phyloP scores from a whole-genome alignment of 2,888 invertebrate species.

The Resseliella maxima region DNA sequence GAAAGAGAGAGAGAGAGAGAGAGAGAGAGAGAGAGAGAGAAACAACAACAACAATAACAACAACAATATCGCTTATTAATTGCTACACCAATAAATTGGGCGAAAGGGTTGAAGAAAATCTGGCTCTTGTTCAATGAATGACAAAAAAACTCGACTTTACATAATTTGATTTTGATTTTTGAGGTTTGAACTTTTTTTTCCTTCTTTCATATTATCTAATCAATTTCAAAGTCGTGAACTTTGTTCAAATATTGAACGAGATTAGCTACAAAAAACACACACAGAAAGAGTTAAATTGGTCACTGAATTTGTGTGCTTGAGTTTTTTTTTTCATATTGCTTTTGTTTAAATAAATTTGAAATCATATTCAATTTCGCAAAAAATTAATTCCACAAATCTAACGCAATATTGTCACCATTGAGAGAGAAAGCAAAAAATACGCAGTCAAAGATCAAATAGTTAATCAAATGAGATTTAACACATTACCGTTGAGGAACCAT shows the following conservation, averaged over 20 bases:
- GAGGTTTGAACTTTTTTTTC: background rate
- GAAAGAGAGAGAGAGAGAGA: no score
- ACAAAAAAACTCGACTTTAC: slow-evolving; percentile 39
- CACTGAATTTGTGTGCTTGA: background rate
- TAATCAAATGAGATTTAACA: no score
- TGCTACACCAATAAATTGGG: background rate
- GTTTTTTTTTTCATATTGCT: background rate
- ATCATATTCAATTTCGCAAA: background rate
- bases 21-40: no score
- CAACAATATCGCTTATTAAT: background rate
- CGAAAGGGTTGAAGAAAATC: background rate
- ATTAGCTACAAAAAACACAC: background rate
- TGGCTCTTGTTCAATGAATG: background rate
- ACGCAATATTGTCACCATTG: no score
- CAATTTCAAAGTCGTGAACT: slow-evolving; percentile 5
- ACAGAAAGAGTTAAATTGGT: slow-evolving; percentile 8
- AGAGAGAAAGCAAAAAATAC: no score
- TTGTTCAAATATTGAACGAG: background rate
- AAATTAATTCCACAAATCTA: no score
- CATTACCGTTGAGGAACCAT: no score
- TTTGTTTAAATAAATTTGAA: no score
- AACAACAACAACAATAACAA: no score
- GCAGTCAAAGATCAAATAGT: no score
- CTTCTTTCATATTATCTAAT: background rate
- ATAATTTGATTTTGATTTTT: background rate